Percentiles rank a stretch among this genome's conserved stretches.
Conservation (phyloP, 2,113 vertebrate genomes). For the Ceratotherium simum region DNA sequence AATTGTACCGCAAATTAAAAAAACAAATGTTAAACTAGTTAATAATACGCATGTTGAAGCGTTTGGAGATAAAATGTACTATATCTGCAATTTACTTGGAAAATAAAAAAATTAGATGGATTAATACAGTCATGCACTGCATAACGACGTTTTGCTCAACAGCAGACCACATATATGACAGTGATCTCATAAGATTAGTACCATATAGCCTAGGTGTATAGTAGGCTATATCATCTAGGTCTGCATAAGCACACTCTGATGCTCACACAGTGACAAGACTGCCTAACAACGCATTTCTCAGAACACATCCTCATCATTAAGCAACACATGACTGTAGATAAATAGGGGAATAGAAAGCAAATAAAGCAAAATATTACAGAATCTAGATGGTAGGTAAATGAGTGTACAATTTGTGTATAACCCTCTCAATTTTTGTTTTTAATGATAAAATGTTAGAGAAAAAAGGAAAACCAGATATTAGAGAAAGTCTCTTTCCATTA, state of each 20-base stretch:
- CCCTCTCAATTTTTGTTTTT: not conserved
- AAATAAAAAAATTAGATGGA: not conserved
- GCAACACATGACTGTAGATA: not conserved
- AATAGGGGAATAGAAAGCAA: not conserved
- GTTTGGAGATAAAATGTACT: not conserved
- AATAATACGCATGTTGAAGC: not conserved
- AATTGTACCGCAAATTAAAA: not conserved
- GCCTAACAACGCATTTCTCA: no score
- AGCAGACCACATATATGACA: no score
- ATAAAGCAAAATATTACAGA: constrained; percentile 29
- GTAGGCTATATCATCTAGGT: no score
- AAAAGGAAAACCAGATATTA: not conserved
- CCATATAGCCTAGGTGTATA: no score
- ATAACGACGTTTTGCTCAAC: no score
- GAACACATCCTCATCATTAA: no score
- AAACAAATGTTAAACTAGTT: not conserved
- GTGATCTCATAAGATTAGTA: no score
- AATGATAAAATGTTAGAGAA: not conserved
- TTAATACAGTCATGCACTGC: not conserved
- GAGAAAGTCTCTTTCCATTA: not conserved
- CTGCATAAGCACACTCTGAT: no score
- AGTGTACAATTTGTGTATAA: not conserved
- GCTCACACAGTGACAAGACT: no score
- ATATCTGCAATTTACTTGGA: not conserved
- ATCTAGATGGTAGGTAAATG: not conserved